These are phyloP conservation scores for Chaetodon trifasciatus DNA, from an alignment of 2,797 vertebrate genomes.

Conservation along the genomic window DNA sequence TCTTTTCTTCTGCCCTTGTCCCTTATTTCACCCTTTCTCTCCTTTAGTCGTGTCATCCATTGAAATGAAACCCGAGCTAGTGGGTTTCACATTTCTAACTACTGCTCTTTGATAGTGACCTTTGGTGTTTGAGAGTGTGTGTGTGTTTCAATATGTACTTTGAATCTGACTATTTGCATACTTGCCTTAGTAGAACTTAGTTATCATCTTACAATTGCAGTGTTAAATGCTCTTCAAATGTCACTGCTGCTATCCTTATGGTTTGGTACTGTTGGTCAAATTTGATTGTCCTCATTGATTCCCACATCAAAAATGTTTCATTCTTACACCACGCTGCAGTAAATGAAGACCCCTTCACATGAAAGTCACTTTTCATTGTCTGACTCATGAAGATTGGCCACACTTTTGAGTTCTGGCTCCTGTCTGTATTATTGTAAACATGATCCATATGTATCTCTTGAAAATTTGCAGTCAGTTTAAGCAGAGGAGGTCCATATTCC, in stretches of 20 bases:
- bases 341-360: neutral
- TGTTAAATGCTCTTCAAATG: neutral
- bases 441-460: neutral
- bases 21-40: neutral
- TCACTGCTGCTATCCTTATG: neutral
- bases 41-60: neutral
- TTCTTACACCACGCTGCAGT: neutral
- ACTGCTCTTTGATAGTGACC: neutral
- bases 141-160: neutral
- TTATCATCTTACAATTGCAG: neutral
- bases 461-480: neutral
- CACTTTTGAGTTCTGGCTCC: neutral
- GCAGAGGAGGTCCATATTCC: neutral
- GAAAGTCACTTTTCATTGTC: neutral
- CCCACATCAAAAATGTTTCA: neutral
- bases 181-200: neutral
- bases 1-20: neutral
- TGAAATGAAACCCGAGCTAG: neutral
- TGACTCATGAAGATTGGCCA: neutral
- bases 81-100: neutral
- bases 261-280: neutral
- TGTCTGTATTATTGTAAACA: neutral
- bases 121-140: neutral
- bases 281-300: constrained; percentile 4
- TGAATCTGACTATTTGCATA: constrained; percentile 8